Base-by-base conservation (phyloP, 1,140 invertebrate genomes). In the Brachionus manjavacas region DNA sequence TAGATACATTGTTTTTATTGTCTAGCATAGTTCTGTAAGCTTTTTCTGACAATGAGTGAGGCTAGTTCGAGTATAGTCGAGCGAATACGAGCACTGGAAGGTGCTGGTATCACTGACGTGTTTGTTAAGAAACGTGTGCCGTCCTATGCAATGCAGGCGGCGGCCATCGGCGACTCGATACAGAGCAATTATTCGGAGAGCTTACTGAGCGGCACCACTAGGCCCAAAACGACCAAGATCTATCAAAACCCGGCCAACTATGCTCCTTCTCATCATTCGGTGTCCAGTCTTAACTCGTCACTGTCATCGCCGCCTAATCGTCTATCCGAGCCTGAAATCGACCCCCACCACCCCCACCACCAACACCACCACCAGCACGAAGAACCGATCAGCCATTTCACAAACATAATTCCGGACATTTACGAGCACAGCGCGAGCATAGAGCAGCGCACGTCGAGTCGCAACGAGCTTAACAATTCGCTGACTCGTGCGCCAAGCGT, bases 51-150 rank as follows among this genome's bases (percentile, higher is more conserved):
- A 20, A 72, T 72, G 72, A 76, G 43, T 76, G 43, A 46, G 43
- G 28, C 72, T 49, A 49, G 41, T 25, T 49, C 41, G 39, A 74
- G 70, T 74, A 76, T 76, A 76, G 41, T 46, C 41, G 79, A 81
- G 23, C 79, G 79, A 43, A 81, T 81, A 20, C 49, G 79, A 20
- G 79, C 79, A 20, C 52, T 81, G 11, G 79, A 81, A 81, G 52
- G 64, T 39, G 79, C 79, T 81, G 79, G 79, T 68, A 81, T 81
- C 20, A 81, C 52, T 16, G 79, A 81, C 41, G 64, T 68, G 11
- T 68, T 81, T 60, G 28, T 81, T 81, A 81, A 64, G 41, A 81
- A 81, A 68, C 31, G 52, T 23, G 64, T 81, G 23, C 79, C 79
- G 23, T 46, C 79, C 39, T 81, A 64, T 46, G 78, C 55, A 25